Evolutionary conservation across 2,888 invertebrate genomes (phyloP), one percentile per base, ranked within the genome.

Genomic region (Drosophila monieri): DNA sequence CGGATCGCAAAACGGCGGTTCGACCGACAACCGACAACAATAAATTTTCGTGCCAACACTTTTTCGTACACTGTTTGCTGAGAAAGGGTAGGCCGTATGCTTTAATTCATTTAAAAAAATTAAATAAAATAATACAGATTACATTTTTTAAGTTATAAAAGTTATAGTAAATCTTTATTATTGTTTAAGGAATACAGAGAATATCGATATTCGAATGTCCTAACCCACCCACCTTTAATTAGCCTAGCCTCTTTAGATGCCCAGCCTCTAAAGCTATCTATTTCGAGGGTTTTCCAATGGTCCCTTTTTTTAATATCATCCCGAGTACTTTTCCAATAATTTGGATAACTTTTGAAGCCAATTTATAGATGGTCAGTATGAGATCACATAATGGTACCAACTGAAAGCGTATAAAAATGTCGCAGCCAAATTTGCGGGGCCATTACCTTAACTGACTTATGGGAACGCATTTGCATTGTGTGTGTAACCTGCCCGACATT

Each of bases 41-140:
- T 84, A 86, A 85, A 86, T 85, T 88, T 85, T 85, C 84, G 88
- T 84, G 84, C 87, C 88, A 83, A 83, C 86, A 88, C 88, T 86
- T 83, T 78, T 76, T 43, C 15, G 48, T 56, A 53, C 56, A 32
- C 55, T 80, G 41, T 47, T 23, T 10, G 14, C 2, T 3, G 12
- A 0, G 4, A n/a, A 18, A 27, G 65, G 39, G 72, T 72, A 62
- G 62, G 6, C 3, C 8, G 35, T 12, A 8, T 32, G 15, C 10
- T 27, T 1, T 6, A 1, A 27, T 35, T 6, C 3, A 9, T 21
- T 1, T 1, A 5, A 9, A 48, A 5, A 3, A 23, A 5, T 9
- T 27, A 9, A 2, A 3, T 25, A 3, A 41, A 0, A 25, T 2
- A 9, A 23, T 6, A 14, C 1, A 3, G 1, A 14, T 37, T 37